Evolutionary conservation across 2,797 vertebrate genomes (phyloP).

Genomic region (Chrysocyon brachyurus): DNA sequence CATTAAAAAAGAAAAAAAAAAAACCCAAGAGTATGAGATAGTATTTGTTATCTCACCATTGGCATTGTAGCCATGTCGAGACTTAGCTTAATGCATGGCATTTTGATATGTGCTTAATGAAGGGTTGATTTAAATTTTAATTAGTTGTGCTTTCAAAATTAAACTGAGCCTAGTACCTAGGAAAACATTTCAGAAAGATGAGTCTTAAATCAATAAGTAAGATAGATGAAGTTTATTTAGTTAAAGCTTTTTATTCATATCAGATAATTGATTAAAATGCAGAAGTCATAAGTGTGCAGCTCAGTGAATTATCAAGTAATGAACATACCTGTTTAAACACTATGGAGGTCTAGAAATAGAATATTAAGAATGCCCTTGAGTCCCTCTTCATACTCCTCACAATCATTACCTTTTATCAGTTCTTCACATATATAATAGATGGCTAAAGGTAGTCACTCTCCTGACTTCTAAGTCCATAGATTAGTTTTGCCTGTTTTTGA

Average conservation of each 20-base stretch:
- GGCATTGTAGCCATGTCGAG: not conserved
- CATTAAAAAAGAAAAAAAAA: not conserved
- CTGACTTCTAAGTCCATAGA: not conserved
- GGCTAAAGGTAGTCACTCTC: not conserved
- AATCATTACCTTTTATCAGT: not conserved
- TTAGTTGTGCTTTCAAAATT: constrained; percentile 44
- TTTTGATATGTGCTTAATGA: not conserved
- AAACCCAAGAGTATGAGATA: not conserved
- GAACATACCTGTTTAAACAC: not conserved
- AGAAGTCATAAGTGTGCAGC: not conserved
- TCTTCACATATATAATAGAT: not conserved
- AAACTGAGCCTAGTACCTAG: not conserved
- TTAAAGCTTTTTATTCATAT: constrained; percentile 18
- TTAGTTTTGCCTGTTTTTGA: not conserved
- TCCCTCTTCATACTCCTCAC: not conserved
- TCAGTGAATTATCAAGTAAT: not conserved
- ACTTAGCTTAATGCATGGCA: not conserved
- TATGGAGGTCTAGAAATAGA: not conserved
- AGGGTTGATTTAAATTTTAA: constrained; percentile 6
- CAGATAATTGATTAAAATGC: not conserved
- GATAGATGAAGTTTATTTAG: not conserved
- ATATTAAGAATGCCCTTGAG: not conserved
- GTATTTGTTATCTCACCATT: not conserved
- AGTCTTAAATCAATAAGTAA: not conserved
- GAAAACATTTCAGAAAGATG: constrained; percentile 28